A percentile compares a stretch with the other conserved stretches of the same genome.
Evolutionary conservation across 2,888 invertebrate species (phyloP).

Genomic region (Oxytorus armatus): DNA sequence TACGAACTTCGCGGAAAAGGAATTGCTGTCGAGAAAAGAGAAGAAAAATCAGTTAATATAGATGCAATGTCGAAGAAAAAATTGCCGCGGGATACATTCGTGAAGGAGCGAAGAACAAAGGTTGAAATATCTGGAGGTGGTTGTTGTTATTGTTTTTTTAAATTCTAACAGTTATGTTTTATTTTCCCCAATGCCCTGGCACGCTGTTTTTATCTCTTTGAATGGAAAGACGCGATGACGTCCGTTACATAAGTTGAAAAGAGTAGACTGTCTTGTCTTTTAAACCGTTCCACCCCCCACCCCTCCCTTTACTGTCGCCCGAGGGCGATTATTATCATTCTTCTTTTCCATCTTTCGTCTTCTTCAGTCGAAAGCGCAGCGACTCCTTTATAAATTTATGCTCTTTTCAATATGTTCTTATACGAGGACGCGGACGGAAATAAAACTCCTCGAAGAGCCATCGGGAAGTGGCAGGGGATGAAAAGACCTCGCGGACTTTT

Average conservation of each 20-base stretch:
- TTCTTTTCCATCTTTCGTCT: conserved; percentile 60
- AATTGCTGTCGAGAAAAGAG: conserved; percentile 28
- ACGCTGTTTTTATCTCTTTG: conserved; percentile 50
- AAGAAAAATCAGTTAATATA: background rate
- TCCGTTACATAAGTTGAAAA: conserved; percentile 44
- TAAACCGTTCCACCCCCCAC: conserved; percentile 65
- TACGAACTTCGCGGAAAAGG: conserved; percentile 76
- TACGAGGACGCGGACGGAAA: conserved; percentile 27
- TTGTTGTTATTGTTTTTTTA: conserved; percentile 24
- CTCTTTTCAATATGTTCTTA: conserved; percentile 77
- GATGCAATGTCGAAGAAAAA: conserved; percentile 75
- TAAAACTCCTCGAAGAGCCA: conserved; percentile 8
- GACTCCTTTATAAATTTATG: conserved; percentile 68
- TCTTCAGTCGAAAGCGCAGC: conserved; percentile 43
- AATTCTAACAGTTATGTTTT: conserved; percentile 42
- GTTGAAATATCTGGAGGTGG: conserved; percentile 2
- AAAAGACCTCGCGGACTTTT: conserved; percentile 75
- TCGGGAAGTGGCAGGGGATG: conserved; percentile 28
- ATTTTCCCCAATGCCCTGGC: conserved; percentile 39
- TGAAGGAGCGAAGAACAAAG: conserved; percentile 24
- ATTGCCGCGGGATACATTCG: conserved; percentile 50
- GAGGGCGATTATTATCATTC: conserved; percentile 48
- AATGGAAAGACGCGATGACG: conserved; percentile 46
- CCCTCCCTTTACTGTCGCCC: conserved; percentile 20
- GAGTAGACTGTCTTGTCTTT: conserved; percentile 73